Evolutionary conservation across 2,113 vertebrate species (phyloP).

Genomic region (Gymnarchus niloticus): DNA sequence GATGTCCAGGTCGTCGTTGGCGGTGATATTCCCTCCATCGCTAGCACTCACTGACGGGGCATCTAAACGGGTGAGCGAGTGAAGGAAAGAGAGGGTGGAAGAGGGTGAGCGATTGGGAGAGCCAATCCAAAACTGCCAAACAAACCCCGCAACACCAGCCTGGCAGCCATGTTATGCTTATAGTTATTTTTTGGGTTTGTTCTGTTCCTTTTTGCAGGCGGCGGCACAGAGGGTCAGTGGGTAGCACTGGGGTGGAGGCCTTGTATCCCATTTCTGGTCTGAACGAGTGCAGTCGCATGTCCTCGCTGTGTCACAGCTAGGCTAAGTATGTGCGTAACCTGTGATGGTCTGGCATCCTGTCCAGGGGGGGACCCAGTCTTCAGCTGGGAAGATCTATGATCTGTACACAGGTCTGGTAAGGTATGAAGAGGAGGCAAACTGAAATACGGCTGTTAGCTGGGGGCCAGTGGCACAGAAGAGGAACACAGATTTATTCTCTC

Average conservation of each 20-base stretch:
- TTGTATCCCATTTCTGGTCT: no score
- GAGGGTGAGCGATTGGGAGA: neutral
- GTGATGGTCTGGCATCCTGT: no score
- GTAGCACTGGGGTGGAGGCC: no score
- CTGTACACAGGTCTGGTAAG: neutral
- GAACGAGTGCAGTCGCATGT: no score
- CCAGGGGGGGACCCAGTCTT: no score
- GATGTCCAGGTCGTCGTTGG: conserved; percentile 84
- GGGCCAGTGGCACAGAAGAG: neutral
- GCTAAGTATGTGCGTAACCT: no score
- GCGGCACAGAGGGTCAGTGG: no score
- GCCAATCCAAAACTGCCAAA: neutral
- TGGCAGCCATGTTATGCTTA: neutral
- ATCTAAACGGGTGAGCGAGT: conserved; percentile 59
- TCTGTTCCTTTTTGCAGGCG: neutral
- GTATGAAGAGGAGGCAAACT: neutral
- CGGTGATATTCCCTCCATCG: conserved; percentile 60
- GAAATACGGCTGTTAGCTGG: neutral
- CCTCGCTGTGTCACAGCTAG: no score
- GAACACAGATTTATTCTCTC: neutral
- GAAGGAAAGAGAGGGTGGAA: neutral
- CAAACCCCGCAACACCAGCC: neutral
- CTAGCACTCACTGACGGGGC: conserved; percentile 65
- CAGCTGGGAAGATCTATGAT: neutral
- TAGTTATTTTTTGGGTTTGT: neutral